phyloP scores from a whole-genome alignment of 2,113 vertebrate genomes.

The Bos taurus region DNA sequence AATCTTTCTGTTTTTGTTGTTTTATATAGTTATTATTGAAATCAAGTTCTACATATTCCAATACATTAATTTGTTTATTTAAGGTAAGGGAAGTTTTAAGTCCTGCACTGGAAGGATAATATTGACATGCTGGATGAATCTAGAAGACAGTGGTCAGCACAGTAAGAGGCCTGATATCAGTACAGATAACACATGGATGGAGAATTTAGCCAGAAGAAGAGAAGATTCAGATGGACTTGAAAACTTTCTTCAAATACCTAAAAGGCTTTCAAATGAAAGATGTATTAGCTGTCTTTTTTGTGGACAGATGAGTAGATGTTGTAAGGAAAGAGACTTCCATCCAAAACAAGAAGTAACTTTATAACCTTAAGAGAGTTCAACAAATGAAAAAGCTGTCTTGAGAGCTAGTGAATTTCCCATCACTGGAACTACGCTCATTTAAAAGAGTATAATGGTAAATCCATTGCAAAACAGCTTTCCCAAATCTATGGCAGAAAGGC shows the following conservation, averaged over 20 bases:
- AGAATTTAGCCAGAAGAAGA: background rate
- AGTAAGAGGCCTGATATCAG: background rate
- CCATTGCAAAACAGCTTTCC: background rate
- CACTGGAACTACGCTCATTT: background rate
- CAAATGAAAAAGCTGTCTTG: background rate
- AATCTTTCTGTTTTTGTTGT: background rate
- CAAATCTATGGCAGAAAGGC: background rate
- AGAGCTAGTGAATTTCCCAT: background rate
- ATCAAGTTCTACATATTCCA: background rate
- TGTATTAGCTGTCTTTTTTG: background rate
- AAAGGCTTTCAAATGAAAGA: background rate
- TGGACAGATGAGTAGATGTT: background rate
- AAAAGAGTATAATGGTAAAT: background rate
- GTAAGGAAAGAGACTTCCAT: background rate
- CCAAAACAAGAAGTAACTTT: background rate
- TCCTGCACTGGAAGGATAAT: background rate
- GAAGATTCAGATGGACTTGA: background rate
- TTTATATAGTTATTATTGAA: background rate
- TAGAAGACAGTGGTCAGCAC: background rate
- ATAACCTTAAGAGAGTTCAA: constrained; percentile 12
- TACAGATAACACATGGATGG: background rate
- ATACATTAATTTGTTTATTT: background rate
- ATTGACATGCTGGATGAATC: background rate
- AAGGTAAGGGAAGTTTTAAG: background rate
- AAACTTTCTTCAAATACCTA: background rate